These are phyloP conservation scores for Dendrolimus punctatus DNA, from an alignment of 1,140 invertebrate genomes.

Conservation along the genomic window DNA sequence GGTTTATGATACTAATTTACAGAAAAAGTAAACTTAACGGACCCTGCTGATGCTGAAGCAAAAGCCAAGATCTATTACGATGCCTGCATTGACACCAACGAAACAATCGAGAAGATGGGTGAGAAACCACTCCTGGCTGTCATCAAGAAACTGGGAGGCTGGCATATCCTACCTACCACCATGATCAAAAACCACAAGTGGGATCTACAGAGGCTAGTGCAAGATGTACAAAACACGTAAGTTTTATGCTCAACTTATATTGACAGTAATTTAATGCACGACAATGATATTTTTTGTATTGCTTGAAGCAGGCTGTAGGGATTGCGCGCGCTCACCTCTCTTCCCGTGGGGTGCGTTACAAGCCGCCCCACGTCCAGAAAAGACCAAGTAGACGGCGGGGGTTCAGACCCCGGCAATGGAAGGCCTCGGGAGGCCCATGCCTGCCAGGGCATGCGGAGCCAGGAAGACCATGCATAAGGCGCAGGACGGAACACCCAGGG, in stretches of 20 bases:
- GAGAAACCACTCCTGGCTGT: constrained; percentile 86
- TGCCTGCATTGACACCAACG: constrained; percentile 94
- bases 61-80: constrained; percentile 94
- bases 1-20: constrained; percentile 19
- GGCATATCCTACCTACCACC: constrained; percentile 77
- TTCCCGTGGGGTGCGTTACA: too few species aligned
- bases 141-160: constrained; percentile 82
- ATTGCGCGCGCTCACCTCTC: too few species aligned
- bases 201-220: constrained; percentile 83
- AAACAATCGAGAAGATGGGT: constrained; percentile 83
- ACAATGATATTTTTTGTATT: too few species aligned
- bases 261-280: too few species aligned
- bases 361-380: too few species aligned
- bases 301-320: too few species aligned
- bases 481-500: too few species aligned
- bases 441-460: too few species aligned
- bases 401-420: too few species aligned
- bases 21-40: constrained; percentile 48
- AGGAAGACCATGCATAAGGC: too few species aligned
- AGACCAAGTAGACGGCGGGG: too few species aligned
- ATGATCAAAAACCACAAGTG: constrained; percentile 70
- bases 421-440: too few species aligned
- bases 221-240: constrained; percentile 85
- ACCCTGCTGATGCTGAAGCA: constrained; percentile 78
- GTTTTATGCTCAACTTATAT: constrained; percentile 9